Percentiles rank a stretch among this genome's conserved stretches.
These are phyloP conservation scores for Pelobates fuscus DNA, from an alignment of 2,113 vertebrate species.

Conservation along the genomic window DNA sequence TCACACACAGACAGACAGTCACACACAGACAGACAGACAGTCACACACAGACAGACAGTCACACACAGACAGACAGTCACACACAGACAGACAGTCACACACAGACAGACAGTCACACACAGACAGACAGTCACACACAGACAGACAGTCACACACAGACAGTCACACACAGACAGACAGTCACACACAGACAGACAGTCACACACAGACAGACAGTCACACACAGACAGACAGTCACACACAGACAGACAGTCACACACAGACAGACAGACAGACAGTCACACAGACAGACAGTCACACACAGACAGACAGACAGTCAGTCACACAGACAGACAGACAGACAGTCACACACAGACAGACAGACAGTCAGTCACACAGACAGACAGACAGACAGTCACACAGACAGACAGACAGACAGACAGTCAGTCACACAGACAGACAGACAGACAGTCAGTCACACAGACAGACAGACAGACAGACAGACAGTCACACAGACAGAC, in stretches of 20 bases:
- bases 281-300: not conserved
- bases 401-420: not conserved
- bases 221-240: not conserved
- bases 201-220: not conserved
- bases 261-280: not conserved
- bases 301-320: not conserved
- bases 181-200: not conserved
- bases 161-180: not conserved
- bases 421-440: not conserved
- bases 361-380: not conserved
- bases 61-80: not conserved
- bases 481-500: not conserved
- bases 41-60: not conserved
- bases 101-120: not conserved
- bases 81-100: not conserved
- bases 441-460: not conserved
- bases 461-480: not conserved
- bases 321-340: not conserved
- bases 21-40: not conserved
- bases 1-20: not conserved
- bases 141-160: not conserved
- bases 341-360: not conserved
- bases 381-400: slow-evolving; percentile 1
- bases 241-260: not conserved
- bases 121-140: slow-evolving; percentile 2